Percentiles rank a stretch among this genome's conserved stretches.
Evolutionary conservation across 2,888 invertebrate genomes (phyloP).

Genomic region (Amphiduros pacificus): DNA sequence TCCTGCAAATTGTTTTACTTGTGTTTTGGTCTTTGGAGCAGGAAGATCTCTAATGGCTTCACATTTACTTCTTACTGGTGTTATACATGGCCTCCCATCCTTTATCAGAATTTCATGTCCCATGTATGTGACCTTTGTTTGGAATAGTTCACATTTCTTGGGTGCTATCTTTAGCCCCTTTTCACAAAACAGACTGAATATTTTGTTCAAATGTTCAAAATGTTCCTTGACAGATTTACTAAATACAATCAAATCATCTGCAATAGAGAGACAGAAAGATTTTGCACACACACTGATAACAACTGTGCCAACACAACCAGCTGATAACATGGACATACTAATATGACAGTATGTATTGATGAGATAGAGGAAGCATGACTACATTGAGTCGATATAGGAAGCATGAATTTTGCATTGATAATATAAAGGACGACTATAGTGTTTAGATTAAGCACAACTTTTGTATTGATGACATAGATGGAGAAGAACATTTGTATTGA

Average conservation of each 20-base stretch:
- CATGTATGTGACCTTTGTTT: background rate
- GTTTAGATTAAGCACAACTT: too few relatives aligned
- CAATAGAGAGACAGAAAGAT: background rate
- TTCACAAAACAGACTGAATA: background rate
- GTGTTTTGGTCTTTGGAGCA: background rate
- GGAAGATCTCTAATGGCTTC: background rate
- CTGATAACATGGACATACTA: too few relatives aligned
- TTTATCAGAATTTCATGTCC: background rate
- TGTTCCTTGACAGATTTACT: background rate
- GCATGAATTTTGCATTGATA: too few relatives aligned
- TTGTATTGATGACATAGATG: too few relatives aligned
- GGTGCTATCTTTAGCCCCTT: background rate
- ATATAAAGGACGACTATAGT: too few relatives aligned
- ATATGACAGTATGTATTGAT: too few relatives aligned
- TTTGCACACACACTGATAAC: too few relatives aligned
- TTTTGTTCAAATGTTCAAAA: background rate
- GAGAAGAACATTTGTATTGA: too few relatives aligned
- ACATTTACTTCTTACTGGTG: background rate
- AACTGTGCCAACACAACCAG: too few relatives aligned
- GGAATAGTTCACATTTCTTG: background rate
- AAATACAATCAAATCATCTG: background rate
- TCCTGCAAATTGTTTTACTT: background rate
- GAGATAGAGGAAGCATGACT: too few relatives aligned
- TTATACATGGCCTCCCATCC: background rate
- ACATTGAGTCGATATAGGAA: too few relatives aligned